Evolutionary conservation across 2,113 vertebrate species (phyloP).

Genomic region (Strix uralensis): DNA sequence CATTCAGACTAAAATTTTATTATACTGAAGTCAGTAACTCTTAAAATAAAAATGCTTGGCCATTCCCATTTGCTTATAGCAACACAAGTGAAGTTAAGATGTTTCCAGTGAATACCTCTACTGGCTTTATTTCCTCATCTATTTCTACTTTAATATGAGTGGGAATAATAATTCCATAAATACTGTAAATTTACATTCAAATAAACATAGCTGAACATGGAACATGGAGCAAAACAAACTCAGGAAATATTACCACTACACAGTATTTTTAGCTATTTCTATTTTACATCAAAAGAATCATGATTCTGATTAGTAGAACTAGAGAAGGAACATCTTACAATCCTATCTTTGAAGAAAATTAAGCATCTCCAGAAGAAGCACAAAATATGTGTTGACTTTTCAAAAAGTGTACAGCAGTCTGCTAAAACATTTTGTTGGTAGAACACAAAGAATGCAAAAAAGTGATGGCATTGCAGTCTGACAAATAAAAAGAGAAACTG

Average conservation of each 20-base stretch:
- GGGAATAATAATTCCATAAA: neutral
- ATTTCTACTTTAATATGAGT: neutral
- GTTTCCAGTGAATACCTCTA: neutral
- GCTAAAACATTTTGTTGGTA: neutral
- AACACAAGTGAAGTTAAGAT: neutral
- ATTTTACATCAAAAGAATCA: neutral
- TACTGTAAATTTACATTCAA: neutral
- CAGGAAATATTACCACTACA: neutral
- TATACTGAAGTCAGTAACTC: neutral
- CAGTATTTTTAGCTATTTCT: rapidly evolving
- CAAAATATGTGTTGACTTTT: neutral
- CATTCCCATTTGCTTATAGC: neutral
- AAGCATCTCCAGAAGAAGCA: neutral
- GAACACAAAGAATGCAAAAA: neutral
- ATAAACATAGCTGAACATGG: neutral
- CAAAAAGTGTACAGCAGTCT: neutral
- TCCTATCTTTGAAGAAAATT: neutral
- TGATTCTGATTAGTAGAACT: neutral
- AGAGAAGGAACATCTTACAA: neutral
- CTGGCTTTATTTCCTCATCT: neutral
- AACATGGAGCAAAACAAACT: neutral
- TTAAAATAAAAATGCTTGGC: neutral
- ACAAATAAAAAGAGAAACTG: neutral
- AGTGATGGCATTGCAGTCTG: too few relatives aligned
- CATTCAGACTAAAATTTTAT: neutral